These are phyloP conservation scores for Aethina tumida DNA, from an alignment of 1,140 invertebrate species.

Conservation along the genomic window DNA sequence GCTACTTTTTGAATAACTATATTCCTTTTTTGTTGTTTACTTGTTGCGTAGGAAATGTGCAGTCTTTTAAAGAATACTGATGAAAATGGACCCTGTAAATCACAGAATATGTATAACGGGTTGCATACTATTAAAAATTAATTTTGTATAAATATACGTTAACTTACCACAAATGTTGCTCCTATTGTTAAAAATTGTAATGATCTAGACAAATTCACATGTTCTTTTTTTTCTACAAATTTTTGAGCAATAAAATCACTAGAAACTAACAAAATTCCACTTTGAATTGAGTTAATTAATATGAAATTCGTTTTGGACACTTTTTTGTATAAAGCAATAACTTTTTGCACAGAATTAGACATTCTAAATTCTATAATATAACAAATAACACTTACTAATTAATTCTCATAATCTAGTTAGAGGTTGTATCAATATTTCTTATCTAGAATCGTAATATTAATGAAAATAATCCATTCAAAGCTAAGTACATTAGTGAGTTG, in stretches of 20 bases:
- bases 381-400: no score
- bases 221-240: slow-evolving; percentile 35
- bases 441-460: no score
- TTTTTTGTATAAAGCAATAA: slow-evolving; percentile 7
- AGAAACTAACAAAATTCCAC: slow-evolving; percentile 37
- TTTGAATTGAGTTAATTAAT: slow-evolving; percentile 33
- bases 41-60: no score
- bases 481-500: no score
- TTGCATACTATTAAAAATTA: no score
- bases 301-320: slow-evolving; percentile 4
- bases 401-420: no score
- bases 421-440: no score
- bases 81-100: slow-evolving; percentile 57
- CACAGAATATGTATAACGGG: slow-evolving; percentile 16
- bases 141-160: no score
- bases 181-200: slow-evolving; percentile 38
- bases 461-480: no score
- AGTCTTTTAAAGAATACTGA: slow-evolving; percentile 60
- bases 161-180: slow-evolving; percentile 39
- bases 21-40: no score
- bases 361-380: no score
- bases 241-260: slow-evolving; percentile 40
- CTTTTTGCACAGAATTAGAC: no score
- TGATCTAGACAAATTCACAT: slow-evolving; percentile 33
- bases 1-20: slow-evolving; percentile 58